Evolutionary conservation across 2,888 invertebrate species (phyloP), one percentile per base, ranked within the genome.

Genomic region (Brachypalpus laphriformis): DNA sequence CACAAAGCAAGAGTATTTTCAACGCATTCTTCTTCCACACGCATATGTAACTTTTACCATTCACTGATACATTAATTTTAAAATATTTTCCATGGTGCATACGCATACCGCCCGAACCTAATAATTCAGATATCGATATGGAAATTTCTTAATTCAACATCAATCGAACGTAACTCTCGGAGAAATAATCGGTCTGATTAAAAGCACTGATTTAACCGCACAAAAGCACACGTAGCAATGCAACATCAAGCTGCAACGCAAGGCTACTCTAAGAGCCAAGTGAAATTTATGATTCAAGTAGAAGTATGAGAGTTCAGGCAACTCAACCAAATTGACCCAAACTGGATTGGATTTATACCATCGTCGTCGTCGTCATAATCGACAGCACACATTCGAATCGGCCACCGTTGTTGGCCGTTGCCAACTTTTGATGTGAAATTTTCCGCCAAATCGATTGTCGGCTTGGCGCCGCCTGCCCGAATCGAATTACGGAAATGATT

Each of bases 391-490:
- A 74, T 59, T 42, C 66, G 51, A n/a, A 72, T 59, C 68, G 72
- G 25, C 45, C 66, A 54, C 14, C 63, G 49, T 37, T 22, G 57
- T 49, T 70, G 54, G 54, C 14, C n/a, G 34, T 49, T 68, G 61
- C 22, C 65, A 85, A 71, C 63, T 75, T 85, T 85, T 85, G 85
- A 85, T 81, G 59, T 61, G 81, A 81, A 81, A 85, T 81, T 85
- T 85, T 81, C 81, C 85, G 85, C 81, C 85, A 85, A 85, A 85
- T 85, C 85, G 85, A 85, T 85, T 85, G 85, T 85, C 85, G 81
- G 76, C 47, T 65, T 81, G 85, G 85, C 81, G 81, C 75, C 76
- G 37, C 66, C 56, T 40, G 47, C 66, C 75, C 66, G 81, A 81
- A 85, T 81, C 85, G 81, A 85, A 85, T 85, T 81, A 85, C 75